Conservation (phyloP, 2,797 vertebrate genomes). For the Falco naumanni region DNA sequence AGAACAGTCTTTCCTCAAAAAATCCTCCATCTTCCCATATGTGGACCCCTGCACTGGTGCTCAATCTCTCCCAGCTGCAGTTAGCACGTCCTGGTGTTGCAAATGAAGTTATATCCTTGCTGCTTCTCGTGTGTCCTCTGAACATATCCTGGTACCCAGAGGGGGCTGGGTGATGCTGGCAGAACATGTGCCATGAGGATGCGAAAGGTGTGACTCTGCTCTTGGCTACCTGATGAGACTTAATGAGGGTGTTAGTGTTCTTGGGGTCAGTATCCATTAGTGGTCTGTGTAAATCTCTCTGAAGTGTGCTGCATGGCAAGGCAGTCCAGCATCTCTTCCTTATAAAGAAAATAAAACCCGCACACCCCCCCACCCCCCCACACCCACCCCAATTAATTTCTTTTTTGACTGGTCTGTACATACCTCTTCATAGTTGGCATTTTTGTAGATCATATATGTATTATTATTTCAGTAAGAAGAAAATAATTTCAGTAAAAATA, state of each 20-base stretch:
- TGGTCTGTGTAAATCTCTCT: neutral
- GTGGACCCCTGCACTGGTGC: too few species aligned
- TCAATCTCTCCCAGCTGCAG: neutral
- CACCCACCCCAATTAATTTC: neutral
- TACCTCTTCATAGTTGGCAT: neutral
- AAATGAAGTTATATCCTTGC: neutral
- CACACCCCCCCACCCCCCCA: too few species aligned
- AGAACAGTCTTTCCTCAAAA: neutral
- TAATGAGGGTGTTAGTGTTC: neutral
- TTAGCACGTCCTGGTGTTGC: neutral
- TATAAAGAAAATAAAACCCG: too few species aligned
- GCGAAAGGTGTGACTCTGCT: neutral
- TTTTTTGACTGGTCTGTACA: neutral
- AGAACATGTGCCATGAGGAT: neutral
- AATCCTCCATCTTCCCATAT: fast-evolving
- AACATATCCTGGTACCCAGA: too few species aligned
- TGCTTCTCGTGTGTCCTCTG: neutral
- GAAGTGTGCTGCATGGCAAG: too few species aligned
- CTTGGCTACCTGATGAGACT: neutral
- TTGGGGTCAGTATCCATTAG: neutral
- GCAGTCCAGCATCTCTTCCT: neutral
- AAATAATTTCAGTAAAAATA: neutral
- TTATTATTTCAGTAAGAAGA: neutral
- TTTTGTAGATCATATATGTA: neutral
- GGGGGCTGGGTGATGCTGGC: neutral